Conservation (phyloP, 2,113 vertebrate genomes). For the Actenoides lindsayi region DNA sequence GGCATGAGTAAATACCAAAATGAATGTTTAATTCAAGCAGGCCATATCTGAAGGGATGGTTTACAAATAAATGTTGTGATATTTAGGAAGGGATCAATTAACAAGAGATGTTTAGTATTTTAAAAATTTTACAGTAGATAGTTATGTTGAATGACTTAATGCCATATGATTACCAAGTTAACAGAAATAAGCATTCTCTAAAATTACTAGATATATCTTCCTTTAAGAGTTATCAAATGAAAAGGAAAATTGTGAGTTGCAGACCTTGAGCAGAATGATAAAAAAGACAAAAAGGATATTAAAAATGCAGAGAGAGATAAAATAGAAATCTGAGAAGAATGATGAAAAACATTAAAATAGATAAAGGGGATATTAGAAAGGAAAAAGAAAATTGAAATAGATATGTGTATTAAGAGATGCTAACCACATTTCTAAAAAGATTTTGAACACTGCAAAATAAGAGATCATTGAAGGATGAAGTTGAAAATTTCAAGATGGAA, state of each 20-base stretch:
- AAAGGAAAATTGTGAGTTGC: background rate
- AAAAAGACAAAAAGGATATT: slow-evolving; percentile 28
- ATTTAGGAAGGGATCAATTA: background rate
- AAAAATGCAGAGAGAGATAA: slow-evolving; percentile 25
- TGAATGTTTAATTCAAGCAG: background rate
- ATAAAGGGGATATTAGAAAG: slow-evolving; percentile 32
- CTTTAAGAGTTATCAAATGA: background rate
- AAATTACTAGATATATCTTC: background rate
- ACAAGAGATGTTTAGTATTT: background rate
- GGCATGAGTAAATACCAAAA: background rate
- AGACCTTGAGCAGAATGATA: background rate
- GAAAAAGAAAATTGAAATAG: slow-evolving; percentile 40
- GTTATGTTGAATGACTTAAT: background rate
- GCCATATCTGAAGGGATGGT: background rate
- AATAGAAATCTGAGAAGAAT: slow-evolving; percentile 27
- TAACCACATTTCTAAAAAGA: slow-evolving; percentile 8
- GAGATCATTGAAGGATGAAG: slow-evolving; percentile 30
- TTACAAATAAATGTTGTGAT: background rate
- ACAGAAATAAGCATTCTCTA: background rate
- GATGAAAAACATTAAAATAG: slow-evolving; percentile 25
- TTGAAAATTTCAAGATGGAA: background rate
- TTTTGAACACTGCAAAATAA: background rate
- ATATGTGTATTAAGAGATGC: background rate
- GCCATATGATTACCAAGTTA: background rate
- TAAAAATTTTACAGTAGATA: background rate